Conservation (phyloP, 2,888 invertebrate species). For the Lasioglossum zephyrum region DNA sequence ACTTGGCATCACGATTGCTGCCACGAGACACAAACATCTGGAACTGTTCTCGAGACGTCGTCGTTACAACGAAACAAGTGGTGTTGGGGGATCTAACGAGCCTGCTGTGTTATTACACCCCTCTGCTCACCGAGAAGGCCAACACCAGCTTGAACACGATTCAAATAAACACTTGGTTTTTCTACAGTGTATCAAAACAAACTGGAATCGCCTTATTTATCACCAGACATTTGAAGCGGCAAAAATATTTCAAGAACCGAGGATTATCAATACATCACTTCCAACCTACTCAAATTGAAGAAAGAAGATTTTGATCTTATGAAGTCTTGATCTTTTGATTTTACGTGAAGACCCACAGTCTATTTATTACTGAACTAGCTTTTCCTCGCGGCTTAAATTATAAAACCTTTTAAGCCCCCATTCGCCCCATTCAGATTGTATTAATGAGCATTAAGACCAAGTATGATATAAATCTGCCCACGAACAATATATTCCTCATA, state of each 20-base stretch:
- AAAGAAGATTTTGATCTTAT: too few species aligned
- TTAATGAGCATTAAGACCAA: too few species aligned
- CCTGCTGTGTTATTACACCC: slow-evolving; percentile 17
- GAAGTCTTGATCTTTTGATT: too few species aligned
- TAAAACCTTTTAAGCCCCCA: too few species aligned
- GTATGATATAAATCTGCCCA: too few species aligned
- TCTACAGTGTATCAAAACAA: not conserved
- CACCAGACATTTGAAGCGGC: not conserved
- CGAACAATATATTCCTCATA: too few species aligned
- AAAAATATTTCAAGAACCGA: too few species aligned
- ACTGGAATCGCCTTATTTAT: not conserved
- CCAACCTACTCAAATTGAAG: too few species aligned
- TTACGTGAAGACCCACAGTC: not conserved
- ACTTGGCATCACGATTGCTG: slow-evolving; percentile 15
- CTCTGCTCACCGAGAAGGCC: not conserved
- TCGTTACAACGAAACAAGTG: slow-evolving; percentile 26
- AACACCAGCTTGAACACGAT: not conserved
- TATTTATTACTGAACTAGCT: not conserved
- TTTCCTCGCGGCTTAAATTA: too few species aligned
- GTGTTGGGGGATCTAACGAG: slow-evolving; percentile 12
- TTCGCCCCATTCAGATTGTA: too few species aligned
- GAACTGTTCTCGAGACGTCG: slow-evolving; percentile 15
- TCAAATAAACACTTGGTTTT: not conserved
- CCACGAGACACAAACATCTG: slow-evolving; percentile 23
- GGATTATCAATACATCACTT: too few species aligned